Conservation (phyloP, 1,140 invertebrate genomes). For the Acyrthosiphon pisum region DNA sequence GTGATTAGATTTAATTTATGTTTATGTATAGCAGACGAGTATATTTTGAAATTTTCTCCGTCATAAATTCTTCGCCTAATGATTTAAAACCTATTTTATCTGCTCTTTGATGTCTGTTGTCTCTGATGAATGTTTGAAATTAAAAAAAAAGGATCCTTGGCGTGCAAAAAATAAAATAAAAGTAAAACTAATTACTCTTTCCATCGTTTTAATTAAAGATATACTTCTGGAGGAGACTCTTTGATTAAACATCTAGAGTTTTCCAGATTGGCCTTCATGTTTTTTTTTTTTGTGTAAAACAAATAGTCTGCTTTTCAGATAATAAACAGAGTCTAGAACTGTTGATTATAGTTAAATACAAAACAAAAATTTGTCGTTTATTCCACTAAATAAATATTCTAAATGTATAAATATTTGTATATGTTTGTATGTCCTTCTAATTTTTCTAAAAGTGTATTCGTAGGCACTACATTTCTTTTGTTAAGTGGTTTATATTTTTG, state of each 20-base stretch:
- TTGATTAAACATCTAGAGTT: constrained; percentile 24
- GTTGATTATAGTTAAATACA: constrained; percentile 8
- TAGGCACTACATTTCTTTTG: not conserved
- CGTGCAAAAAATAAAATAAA: not conserved
- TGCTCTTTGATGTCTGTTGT: constrained; percentile 3
- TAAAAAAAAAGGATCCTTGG: not conserved
- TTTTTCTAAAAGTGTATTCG: not conserved
- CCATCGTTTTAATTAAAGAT: constrained; percentile 50
- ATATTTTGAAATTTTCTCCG: not conserved
- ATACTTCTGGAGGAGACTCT: not conserved
- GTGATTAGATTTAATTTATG: not conserved
- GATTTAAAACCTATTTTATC: constrained; percentile 2
- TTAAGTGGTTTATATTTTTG: not conserved
- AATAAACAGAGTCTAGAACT: not conserved
- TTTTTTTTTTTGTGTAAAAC: not conserved
- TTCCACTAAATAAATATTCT: constrained; percentile 1
- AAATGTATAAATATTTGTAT: not conserved
- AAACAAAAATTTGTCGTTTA: not conserved
- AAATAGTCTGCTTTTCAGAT: not conserved
- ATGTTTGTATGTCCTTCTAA: not conserved
- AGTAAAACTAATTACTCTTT: constrained; percentile 36
- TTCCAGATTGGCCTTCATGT: not conserved
- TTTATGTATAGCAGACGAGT: not conserved
- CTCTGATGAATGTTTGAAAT: not conserved
- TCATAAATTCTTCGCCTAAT: not conserved